Evolutionary conservation across 92 coral and sea anemone genomes (phyloP).

Genomic region (Palythoa grandis): DNA sequence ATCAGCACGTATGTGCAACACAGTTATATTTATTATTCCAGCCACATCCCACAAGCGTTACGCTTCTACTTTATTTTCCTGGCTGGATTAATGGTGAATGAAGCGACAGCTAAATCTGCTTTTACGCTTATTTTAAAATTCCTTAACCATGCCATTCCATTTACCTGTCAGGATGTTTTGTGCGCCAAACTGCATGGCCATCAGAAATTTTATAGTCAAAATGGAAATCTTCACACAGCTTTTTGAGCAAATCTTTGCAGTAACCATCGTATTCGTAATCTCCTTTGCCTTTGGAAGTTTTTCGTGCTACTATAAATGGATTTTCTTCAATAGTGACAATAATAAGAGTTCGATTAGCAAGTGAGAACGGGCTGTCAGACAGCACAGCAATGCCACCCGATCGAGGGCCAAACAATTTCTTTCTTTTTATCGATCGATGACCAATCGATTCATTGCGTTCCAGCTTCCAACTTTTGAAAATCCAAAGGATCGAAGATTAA

Average conservation of each 20-base stretch:
- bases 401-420: slow-evolving; percentile 89
- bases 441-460: slow-evolving; percentile 64
- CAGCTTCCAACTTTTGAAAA: slow-evolving; percentile 81
- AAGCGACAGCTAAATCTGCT: slow-evolving; percentile 84
- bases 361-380: slow-evolving; percentile 50
- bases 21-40: too few species aligned
- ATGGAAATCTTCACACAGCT: slow-evolving; percentile 67
- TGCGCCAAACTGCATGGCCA: slow-evolving; percentile 73
- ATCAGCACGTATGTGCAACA: too few species aligned
- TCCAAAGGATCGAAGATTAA: slow-evolving; percentile 81
- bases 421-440: slow-evolving; percentile 70
- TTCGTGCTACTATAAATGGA: slow-evolving; percentile 66
- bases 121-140: slow-evolving; percentile 70
- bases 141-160: slow-evolving; percentile 94
- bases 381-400: slow-evolving; percentile 66
- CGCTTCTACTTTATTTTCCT: too few species aligned
- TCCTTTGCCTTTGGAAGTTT: slow-evolving; percentile 43
- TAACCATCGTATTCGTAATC: slow-evolving; percentile 65
- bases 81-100: slow-evolving; percentile 87
- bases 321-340: slow-evolving; percentile 81
- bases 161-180: slow-evolving; percentile 69
- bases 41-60: too few species aligned
- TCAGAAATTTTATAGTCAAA: slow-evolving; percentile 79
- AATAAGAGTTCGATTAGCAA: slow-evolving; percentile 74
- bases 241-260: slow-evolving; percentile 78